phyloP scores from a whole-genome alignment of 2,888 invertebrate species.

The Schizotus pectinicornis region DNA sequence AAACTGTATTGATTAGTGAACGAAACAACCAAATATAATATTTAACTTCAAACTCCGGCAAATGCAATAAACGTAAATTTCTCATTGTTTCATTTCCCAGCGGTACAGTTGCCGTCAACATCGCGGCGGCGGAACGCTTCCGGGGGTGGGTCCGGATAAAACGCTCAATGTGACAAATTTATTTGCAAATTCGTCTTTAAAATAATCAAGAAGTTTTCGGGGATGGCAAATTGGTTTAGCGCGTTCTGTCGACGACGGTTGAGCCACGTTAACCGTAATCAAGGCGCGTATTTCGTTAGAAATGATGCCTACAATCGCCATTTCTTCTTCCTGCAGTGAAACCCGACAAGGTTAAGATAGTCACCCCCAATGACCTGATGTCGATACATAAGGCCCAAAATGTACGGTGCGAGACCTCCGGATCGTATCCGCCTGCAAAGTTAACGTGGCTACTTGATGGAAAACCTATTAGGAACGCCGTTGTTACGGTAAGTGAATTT shows the following conservation, averaged over 20 bases:
- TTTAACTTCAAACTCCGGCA: slow-evolving; percentile 40
- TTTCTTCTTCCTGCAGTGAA: slow-evolving; percentile 67
- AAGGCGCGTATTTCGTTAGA: not conserved
- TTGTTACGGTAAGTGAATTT: slow-evolving; percentile 63
- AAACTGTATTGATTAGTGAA: slow-evolving; percentile 20
- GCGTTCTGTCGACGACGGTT: not conserved
- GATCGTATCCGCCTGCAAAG: slow-evolving; percentile 83
- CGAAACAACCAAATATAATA: slow-evolving; percentile 32
- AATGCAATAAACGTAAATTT: slow-evolving; percentile 45
- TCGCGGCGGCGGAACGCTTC: slow-evolving; percentile 36
- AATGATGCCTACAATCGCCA: not conserved
- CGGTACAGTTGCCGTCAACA: slow-evolving; percentile 40
- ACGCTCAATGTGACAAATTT: slow-evolving; percentile 20
- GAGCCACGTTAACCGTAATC: slow-evolving; percentile 2
- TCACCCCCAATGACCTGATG: slow-evolving; percentile 73
- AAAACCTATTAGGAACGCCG: slow-evolving; percentile 68
- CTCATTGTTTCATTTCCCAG: slow-evolving; percentile 43
- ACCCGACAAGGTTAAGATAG: slow-evolving; percentile 76
- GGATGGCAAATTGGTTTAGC: not conserved
- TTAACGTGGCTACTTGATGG: slow-evolving; percentile 82
- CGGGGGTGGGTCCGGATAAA: slow-evolving; percentile 21
- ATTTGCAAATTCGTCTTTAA: slow-evolving; percentile 7
- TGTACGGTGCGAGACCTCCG: slow-evolving; percentile 80
- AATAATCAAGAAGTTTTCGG: slow-evolving; percentile 1
- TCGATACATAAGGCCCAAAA: slow-evolving; percentile 77